A percentile compares a stretch with the other conserved stretches of the same genome.
Evolutionary conservation across 1,140 invertebrate species (phyloP).

Genomic region (Aphelenchoides besseyi): DNA sequence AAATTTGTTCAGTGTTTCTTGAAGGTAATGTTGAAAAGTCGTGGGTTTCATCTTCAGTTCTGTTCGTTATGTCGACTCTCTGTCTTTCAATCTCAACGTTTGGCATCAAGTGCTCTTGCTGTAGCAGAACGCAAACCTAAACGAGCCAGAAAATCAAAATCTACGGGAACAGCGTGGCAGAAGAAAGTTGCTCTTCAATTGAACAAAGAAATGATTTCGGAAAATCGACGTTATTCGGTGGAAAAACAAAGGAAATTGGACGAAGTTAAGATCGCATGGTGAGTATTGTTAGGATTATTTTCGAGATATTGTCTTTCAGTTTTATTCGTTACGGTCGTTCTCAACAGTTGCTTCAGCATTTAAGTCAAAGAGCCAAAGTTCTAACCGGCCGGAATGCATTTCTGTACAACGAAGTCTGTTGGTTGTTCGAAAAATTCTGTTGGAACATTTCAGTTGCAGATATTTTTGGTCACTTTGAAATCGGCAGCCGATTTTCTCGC

Average conservation of each 20-base stretch:
- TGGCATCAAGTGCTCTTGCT: background rate
- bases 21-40: background rate
- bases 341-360: background rate
- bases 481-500: background rate
- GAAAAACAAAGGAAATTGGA: background rate
- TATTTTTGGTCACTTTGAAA: constrained; percentile 1
- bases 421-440: background rate
- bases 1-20: background rate
- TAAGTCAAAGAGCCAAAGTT: background rate
- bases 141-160: background rate
- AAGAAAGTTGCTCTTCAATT: background rate
- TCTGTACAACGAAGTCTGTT: background rate
- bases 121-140: background rate
- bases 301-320: constrained; percentile 1
- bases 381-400: background rate
- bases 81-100: background rate
- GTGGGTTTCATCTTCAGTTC: background rate
- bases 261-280: constrained; percentile 10
- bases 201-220: constrained; percentile 10
- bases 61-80: background rate
- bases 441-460: constrained; percentile 1
- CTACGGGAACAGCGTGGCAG: background rate
- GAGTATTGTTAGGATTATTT: background rate
- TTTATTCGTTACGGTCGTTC: constrained; percentile 7
- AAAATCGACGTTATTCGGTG: background rate